Percentiles rank a stretch among this genome's conserved stretches.
These are phyloP conservation scores for Micronycteris hirsuta DNA, from an alignment of 2,113 vertebrate genomes.

Conservation along the genomic window DNA sequence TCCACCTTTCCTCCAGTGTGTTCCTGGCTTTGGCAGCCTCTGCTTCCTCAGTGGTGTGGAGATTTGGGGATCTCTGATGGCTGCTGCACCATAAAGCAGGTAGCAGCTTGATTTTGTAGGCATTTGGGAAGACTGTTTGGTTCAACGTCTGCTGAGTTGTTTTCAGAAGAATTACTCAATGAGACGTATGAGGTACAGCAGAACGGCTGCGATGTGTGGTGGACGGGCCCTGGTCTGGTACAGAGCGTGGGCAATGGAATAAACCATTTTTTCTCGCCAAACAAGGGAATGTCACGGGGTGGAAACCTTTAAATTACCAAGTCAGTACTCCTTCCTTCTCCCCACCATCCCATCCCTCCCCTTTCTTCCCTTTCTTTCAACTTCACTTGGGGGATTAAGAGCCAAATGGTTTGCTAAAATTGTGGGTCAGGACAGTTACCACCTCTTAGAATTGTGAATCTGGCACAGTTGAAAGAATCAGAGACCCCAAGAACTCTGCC, in stretches of 20 bases:
- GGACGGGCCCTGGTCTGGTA: background rate
- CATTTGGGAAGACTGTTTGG: background rate
- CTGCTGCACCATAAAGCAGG: background rate
- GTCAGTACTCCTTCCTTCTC: background rate
- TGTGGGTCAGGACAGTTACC: background rate
- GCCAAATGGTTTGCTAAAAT: constrained; percentile 14
- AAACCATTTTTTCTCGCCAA: background rate
- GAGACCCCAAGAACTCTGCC: background rate
- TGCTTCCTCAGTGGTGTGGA: background rate
- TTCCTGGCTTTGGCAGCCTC: background rate
- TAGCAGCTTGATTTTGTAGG: background rate
- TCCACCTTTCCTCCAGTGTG: background rate
- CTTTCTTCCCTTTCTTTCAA: background rate
- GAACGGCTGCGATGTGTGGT: background rate
- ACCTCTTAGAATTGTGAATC: background rate
- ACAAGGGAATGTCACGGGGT: background rate
- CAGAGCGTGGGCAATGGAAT: background rate
- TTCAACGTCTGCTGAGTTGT: background rate
- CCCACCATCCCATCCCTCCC: background rate
- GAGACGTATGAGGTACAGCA: background rate
- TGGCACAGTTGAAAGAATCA: background rate
- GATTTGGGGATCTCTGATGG: background rate
- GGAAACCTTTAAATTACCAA: background rate
- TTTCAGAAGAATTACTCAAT: constrained; percentile 1
- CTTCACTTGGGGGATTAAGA: background rate